Conservation (phyloP, 2,797 vertebrate genomes). For the Cossypha niveicapilla region DNA sequence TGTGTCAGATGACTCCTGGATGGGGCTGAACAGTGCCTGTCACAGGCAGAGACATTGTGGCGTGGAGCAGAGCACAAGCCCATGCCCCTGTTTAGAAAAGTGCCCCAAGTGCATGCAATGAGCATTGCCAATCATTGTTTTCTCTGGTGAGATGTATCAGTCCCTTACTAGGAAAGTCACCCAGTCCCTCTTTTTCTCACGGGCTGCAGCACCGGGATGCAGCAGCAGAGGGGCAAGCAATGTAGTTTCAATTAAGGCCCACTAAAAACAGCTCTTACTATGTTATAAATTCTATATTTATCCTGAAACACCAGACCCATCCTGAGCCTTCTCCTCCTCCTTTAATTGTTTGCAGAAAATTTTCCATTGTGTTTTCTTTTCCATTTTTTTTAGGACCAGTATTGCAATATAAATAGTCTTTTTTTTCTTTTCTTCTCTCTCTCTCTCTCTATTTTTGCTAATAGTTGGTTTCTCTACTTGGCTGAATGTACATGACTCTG, state of each 20-base stretch:
- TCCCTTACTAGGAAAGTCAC: constrained; percentile 23
- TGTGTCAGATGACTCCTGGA: not conserved
- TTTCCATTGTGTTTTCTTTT: constrained; percentile 71
- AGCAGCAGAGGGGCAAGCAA: constrained; percentile 45
- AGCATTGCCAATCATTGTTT: constrained; percentile 55
- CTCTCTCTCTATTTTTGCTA: constrained; percentile 53
- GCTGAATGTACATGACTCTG: constrained; percentile 61
- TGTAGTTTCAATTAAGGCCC: constrained; percentile 71
- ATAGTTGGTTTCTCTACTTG: constrained; percentile 67
- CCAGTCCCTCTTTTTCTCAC: constrained; percentile 31
- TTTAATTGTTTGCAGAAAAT: constrained; percentile 72
- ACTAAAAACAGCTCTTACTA: constrained; percentile 72
- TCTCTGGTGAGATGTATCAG: not conserved
- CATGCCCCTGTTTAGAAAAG: constrained; percentile 15
- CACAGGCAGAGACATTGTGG: not conserved
- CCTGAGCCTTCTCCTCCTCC: not conserved
- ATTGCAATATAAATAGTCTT: constrained; percentile 70
- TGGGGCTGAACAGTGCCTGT: not conserved
- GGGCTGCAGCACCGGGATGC: not conserved
- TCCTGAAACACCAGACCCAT: constrained; percentile 47
- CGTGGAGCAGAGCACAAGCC: not conserved
- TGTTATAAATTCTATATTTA: constrained; percentile 77
- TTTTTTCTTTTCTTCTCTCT: not conserved
- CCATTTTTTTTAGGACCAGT: constrained; percentile 62
- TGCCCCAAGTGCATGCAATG: not conserved